These are phyloP conservation scores for Tenthredo notha DNA, from an alignment of 2,888 invertebrate genomes.

Conservation along the genomic window DNA sequence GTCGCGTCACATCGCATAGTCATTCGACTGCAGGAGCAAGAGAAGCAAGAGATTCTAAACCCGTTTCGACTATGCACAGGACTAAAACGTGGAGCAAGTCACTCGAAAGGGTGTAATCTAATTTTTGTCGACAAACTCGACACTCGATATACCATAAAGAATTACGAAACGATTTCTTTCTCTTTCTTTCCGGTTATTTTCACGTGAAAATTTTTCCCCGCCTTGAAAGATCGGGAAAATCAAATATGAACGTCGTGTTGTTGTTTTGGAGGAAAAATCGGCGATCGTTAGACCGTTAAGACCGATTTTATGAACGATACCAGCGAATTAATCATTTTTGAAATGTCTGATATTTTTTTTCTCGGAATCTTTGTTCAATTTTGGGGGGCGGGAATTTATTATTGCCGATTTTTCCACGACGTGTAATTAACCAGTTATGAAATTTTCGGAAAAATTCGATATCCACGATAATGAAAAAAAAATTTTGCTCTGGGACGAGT, in stretches of 20 bases:
- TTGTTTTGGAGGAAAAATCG: neutral
- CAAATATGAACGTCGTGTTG: neutral
- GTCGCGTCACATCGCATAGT: slow-evolving; percentile 18
- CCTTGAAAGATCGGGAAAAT: neutral
- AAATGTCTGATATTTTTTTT: neutral
- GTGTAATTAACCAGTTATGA: neutral
- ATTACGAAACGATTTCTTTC: neutral
- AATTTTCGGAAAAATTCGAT: neutral
- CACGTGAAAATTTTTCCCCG: neutral
- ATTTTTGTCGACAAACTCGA: slow-evolving; percentile 28
- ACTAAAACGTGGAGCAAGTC: slow-evolving; percentile 30
- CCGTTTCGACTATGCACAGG: neutral
- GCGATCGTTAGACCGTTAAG: neutral
- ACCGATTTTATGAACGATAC: neutral
- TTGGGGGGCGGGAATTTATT: neutral
- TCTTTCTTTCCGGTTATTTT: neutral
- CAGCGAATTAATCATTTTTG: neutral
- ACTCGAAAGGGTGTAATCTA: slow-evolving; percentile 12
- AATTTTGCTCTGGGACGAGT: neutral
- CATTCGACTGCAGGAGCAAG: slow-evolving; percentile 24
- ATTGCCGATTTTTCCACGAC: neutral
- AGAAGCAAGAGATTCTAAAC: neutral
- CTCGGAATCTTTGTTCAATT: neutral
- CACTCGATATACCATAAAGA: neutral
- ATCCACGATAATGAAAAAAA: neutral